These are phyloP conservation scores for Lagorchestes hirsutus DNA, from an alignment of 2,797 vertebrate genomes.

Conservation along the genomic window DNA sequence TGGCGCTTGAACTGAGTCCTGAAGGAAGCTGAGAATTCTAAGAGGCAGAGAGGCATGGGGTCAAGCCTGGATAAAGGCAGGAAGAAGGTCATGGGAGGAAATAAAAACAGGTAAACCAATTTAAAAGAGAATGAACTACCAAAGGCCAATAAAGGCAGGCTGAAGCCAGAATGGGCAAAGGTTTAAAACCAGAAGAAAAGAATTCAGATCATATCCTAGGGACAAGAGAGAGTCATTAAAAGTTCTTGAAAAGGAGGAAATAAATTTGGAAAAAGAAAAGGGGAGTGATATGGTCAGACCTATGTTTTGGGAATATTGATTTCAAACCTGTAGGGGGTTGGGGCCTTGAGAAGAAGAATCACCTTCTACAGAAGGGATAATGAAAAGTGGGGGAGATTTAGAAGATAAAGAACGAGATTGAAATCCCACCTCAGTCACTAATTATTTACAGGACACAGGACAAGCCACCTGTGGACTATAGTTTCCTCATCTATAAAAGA, in stretches of 20 bases:
- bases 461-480: no score
- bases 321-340: neutral
- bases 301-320: neutral
- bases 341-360: neutral
- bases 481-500: no score
- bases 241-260: neutral
- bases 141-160: neutral
- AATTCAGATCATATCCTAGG: neutral
- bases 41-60: neutral
- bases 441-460: no score
- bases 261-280: neutral
- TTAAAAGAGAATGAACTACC: neutral
- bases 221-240: neutral
- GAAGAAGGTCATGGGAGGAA: neutral
- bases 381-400: no score
- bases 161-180: neutral
- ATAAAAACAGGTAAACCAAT: neutral
- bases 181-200: neutral
- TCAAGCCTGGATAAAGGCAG: neutral
- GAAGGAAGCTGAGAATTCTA: neutral
- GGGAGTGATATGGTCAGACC: neutral
- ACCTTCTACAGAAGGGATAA: no score
- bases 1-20: neutral
- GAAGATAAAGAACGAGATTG: no score
- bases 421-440: no score